Evolutionary conservation across 1,140 invertebrate genomes (phyloP).

Genomic region (Panulirus ornatus): DNA sequence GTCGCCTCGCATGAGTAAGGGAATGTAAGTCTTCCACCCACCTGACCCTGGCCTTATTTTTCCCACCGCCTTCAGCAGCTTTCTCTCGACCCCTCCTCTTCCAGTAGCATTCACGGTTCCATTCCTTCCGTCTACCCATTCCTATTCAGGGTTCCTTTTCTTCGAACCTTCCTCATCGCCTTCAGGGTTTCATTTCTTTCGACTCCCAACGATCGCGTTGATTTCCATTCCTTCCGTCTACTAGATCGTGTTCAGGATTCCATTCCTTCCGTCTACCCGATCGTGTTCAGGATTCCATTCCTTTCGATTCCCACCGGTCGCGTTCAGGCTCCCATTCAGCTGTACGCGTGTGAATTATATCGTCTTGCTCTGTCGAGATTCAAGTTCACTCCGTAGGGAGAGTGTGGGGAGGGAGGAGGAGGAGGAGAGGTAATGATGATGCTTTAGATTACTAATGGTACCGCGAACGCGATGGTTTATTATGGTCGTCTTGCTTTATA

Average conservation of each 20-base stretch:
- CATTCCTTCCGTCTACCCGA: neutral
- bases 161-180: neutral
- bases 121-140: neutral
- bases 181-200: no score
- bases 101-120: neutral
- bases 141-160: neutral
- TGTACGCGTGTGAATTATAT: no score
- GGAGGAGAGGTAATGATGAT: neutral
- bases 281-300: no score
- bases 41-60: no score
- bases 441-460: conserved; percentile 5
- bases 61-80: no score
- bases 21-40: neutral
- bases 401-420: no score
- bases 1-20: neutral
- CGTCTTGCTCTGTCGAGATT: conserved; percentile 22
- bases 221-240: no score
- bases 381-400: conserved; percentile 9
- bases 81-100: neutral
- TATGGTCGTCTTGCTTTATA: no score
- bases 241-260: no score
- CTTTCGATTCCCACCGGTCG: no score
- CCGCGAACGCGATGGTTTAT: neutral
- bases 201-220: no score
- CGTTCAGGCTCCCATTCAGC: no score